phyloP scores from a whole-genome alignment of 1,140 invertebrate species.

The Zaprionus nigranus region DNA sequence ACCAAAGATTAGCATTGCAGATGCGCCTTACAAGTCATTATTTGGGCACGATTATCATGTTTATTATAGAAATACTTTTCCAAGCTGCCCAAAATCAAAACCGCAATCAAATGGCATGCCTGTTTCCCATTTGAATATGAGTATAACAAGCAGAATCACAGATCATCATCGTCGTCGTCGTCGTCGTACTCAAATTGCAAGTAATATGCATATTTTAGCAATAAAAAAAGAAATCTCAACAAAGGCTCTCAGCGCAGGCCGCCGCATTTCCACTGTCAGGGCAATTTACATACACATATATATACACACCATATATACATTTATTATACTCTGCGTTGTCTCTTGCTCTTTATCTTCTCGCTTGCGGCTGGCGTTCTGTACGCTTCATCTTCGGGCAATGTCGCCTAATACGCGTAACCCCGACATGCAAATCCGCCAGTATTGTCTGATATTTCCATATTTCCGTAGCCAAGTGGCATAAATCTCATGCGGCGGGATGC shows the following conservation, averaged over 20 bases:
- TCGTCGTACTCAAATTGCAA: conserved; percentile 36
- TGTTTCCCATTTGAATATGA: conserved; percentile 21
- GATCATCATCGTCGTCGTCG: conserved; percentile 20
- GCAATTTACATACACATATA: conserved; percentile 74
- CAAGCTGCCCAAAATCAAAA: conserved; percentile 26
- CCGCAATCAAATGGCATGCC: conserved; percentile 46
- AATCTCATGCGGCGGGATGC: conserved; percentile 48
- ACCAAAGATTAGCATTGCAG: conserved; percentile 52
- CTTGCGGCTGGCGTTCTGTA: conserved; percentile 2
- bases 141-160: conserved; percentile 41
- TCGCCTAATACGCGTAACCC: conserved; percentile 43
- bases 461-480: conserved; percentile 56
- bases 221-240: conserved; percentile 64
- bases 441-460: conserved; percentile 62
- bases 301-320: conserved; percentile 28
- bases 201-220: conserved; percentile 70
- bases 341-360: not conserved
- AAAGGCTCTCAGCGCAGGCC: conserved; percentile 32
- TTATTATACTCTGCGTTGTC: conserved; percentile 20
- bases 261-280: conserved; percentile 58
- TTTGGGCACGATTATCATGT: not conserved
- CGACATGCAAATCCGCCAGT: conserved; percentile 52
- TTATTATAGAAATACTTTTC: conserved; percentile 22
- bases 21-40: conserved; percentile 33
- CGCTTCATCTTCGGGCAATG: conserved; percentile 58